phyloP scores from a whole-genome alignment of 2,797 vertebrate species.

The Coregonus sp. region DNA sequence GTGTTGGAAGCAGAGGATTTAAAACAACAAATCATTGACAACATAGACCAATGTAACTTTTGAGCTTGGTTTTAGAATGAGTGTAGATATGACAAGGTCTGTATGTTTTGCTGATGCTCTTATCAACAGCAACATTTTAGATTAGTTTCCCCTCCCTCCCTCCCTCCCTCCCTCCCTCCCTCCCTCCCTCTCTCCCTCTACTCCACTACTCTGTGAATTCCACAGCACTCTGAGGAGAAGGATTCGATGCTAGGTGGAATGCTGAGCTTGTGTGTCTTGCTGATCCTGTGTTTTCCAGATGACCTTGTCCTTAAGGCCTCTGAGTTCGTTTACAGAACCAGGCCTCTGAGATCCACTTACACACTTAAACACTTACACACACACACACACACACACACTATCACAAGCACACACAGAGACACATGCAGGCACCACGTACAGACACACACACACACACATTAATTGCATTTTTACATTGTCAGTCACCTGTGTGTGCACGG shows the following conservation, averaged over 20 bases:
- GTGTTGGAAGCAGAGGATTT: neutral
- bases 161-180: neutral
- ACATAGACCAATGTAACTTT: neutral
- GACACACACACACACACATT: too few species aligned
- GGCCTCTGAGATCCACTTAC: constrained; percentile 44
- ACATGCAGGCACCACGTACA: too few species aligned
- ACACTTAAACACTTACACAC: constrained; percentile 41
- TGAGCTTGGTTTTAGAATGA: neutral
- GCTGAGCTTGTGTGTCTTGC: constrained; percentile 19
- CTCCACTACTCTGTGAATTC: constrained; percentile 9
- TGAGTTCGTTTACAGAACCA: constrained; percentile 33
- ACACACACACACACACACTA: neutral
- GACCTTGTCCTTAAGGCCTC: constrained; percentile 48
- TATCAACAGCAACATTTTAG: neutral
- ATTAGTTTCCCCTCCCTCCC: neutral
- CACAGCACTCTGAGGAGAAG: constrained; percentile 23
- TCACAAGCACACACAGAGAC: too few species aligned
- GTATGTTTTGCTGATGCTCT: neutral
- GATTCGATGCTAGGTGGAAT: constrained; percentile 48
- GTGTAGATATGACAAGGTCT: neutral
- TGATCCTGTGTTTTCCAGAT: constrained; percentile 21
- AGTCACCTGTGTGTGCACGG: constrained; percentile 15
- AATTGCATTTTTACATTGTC: constrained; percentile 27
- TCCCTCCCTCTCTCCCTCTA: neutral
- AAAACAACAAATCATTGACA: neutral